Conservation (phyloP, 2,888 invertebrate species). For the Athetis lepigone region DNA sequence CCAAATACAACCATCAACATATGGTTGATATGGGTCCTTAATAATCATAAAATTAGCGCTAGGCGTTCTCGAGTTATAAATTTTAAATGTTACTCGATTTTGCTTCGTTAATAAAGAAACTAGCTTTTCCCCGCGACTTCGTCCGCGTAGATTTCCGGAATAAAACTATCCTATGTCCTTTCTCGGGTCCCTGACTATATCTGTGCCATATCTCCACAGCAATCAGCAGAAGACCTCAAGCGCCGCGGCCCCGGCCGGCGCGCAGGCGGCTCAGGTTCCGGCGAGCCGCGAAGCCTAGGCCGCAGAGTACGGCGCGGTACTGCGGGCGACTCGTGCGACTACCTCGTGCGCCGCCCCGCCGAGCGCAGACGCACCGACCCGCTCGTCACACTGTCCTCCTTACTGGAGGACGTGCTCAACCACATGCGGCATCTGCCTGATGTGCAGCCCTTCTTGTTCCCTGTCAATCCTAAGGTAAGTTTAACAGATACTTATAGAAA, state of each 20-base stretch:
- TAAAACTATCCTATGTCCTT: too few species aligned
- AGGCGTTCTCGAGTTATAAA: too few species aligned
- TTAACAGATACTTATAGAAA: too few species aligned
- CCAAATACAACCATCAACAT: too few species aligned
- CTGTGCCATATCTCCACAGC: slow-evolving; percentile 72
- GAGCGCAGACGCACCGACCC: slow-evolving; percentile 98
- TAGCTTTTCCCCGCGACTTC: too few species aligned
- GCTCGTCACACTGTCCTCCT: slow-evolving; percentile 97
- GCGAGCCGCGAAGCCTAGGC: slow-evolving; percentile 81
- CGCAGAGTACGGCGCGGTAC: slow-evolving; percentile 79
- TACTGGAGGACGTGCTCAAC: slow-evolving; percentile 97
- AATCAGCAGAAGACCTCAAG: slow-evolving; percentile 96
- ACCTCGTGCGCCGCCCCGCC: slow-evolving; percentile 95
- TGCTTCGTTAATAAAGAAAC: too few species aligned
- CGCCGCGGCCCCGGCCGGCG: slow-evolving; percentile 94
- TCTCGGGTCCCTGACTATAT: too few species aligned
- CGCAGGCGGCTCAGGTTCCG: slow-evolving; percentile 77
- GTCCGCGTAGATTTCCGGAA: too few species aligned
- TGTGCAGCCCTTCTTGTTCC: slow-evolving; percentile 97
- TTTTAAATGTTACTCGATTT: too few species aligned
- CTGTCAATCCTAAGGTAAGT: slow-evolving; percentile 96
- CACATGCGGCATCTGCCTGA: slow-evolving; percentile 98
- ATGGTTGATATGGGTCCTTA: too few species aligned
- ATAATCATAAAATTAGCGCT: too few species aligned
- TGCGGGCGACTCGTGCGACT: slow-evolving; percentile 92